Percentiles rank a stretch among this genome's conserved stretches.
These are phyloP conservation scores for Emydoidea blandingii DNA, from an alignment of 2,797 vertebrate genomes.

Conservation along the genomic window DNA sequence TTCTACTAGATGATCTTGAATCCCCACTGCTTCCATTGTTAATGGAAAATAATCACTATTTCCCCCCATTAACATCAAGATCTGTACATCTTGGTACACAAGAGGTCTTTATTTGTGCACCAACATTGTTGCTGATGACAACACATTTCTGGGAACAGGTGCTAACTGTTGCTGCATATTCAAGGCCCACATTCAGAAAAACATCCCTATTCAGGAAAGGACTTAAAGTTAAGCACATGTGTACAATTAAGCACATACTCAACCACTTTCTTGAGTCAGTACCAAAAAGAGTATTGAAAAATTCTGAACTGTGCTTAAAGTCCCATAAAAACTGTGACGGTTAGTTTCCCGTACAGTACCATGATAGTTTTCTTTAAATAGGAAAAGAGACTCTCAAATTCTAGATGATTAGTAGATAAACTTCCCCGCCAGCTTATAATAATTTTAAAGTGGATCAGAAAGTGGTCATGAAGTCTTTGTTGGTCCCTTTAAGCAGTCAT, in stretches of 20 bases:
- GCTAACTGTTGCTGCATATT: not conserved
- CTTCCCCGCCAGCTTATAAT: not conserved
- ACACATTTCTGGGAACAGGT: not conserved
- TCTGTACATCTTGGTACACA: not conserved
- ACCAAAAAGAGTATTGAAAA: not conserved
- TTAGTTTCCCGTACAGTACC: not conserved
- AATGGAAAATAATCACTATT: not conserved
- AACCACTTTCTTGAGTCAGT: not conserved
- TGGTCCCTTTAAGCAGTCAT: not conserved
- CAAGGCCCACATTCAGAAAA: not conserved
- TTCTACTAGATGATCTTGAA: slow-evolving; percentile 55
- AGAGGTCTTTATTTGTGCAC: not conserved
- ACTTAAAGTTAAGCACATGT: not conserved
- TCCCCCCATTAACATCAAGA: not conserved
- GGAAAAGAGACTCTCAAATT: not conserved
- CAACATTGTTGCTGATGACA: not conserved
- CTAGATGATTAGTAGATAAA: not conserved
- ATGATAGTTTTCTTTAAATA: not conserved
- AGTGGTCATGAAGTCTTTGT: not conserved
- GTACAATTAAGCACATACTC: not conserved
- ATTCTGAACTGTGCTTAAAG: not conserved
- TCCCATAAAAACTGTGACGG: not conserved
- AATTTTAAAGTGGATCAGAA: not conserved
- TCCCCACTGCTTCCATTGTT: slow-evolving; percentile 16
- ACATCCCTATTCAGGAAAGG: not conserved